Evolutionary conservation across 2,113 vertebrate genomes (phyloP).

Genomic region (Amblyopsis rosae): DNA sequence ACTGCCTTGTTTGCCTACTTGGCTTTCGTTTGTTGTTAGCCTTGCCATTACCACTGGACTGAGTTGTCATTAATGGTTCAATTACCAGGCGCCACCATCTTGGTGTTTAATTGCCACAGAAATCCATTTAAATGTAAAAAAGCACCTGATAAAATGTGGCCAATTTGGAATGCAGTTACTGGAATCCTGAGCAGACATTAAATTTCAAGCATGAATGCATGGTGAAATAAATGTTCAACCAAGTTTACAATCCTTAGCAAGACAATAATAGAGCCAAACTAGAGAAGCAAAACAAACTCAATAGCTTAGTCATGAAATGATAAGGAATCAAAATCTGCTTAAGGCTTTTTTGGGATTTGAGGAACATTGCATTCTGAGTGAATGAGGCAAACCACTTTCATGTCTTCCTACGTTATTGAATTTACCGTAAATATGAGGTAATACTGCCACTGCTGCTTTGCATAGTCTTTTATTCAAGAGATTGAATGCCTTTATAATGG

Average conservation of each 20-base stretch:
- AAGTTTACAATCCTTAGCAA: constrained; percentile 19
- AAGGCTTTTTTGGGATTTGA: background rate
- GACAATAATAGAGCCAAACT: constrained; percentile 32
- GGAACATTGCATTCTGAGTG: constrained; percentile 3
- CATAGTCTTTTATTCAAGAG: background rate
- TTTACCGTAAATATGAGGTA: constrained; percentile 21
- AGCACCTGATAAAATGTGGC: constrained; percentile 34
- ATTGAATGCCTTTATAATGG: background rate
- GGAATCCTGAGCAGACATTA: constrained; percentile 43
- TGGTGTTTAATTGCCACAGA: constrained; percentile 55
- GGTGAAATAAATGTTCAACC: constrained; percentile 17
- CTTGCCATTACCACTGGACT: constrained; percentile 27
- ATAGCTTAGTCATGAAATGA: constrained; percentile 25
- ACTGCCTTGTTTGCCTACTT: constrained; percentile 27
- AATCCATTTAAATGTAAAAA: constrained; percentile 48
- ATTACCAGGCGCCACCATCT: constrained; percentile 42
- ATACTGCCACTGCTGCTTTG: background rate
- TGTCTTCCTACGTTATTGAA: constrained; percentile 7
- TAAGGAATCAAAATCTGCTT: constrained; percentile 15
- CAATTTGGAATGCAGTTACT: constrained; percentile 47
- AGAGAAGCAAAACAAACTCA: constrained; percentile 21
- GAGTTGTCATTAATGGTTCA: constrained; percentile 60
- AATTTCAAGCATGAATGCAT: constrained; percentile 33
- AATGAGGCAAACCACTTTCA: background rate
- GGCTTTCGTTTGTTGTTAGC: constrained; percentile 17